Base-by-base conservation (phyloP, 2,888 invertebrate species). In the Anoncus sp. region DNA sequence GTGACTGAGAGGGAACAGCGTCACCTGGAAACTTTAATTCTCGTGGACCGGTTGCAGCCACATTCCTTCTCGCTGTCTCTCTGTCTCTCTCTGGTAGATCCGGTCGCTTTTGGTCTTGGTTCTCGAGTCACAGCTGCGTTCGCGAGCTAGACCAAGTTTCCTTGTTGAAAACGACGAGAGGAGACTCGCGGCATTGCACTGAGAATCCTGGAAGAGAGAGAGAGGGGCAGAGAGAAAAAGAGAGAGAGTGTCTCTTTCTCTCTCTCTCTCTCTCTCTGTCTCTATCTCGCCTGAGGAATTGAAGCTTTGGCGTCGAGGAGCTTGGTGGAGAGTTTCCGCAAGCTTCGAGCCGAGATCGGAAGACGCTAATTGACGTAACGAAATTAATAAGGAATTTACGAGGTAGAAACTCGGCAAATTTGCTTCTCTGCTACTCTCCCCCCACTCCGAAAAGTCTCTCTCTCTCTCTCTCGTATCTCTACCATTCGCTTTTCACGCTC, bases 351-450 rank as follows among this genome's bases (percentile, higher is more conserved):
- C 40, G 51, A 70, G 74, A 74, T 60, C 74, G 70, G 77, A 77
- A 74, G 74, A 74, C 70, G 74, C 74, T 77, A 77, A 77, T 77
- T 77, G 77, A 77, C 77, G 74, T 77, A 74, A 77, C 77, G 77
- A 77, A 77, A 77, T 77, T 77, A 77, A 77, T 77, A 77, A 77
- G 74, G 77, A 74, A 74, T 77, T 74, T 74, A 77, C 77, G 72
- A 72, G 63, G 72, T 67, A 51, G 62, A 74, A 79, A 65, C 74
- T 79, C 74, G 10, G n/a, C 51, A 55, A 66, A 60, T 70, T 65
- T 57, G 43, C 60, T 76, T 47, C 47, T 47, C 57, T 43, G 49
- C 51, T 74, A 20, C 59, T 40, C 18, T 24, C 45, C 35, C 24
- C 45, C 16, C 43, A 35, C 35, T 24, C 31, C 24, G 16, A 40